Conservation (phyloP, 2,113 vertebrate species). For the Ictalurus furcatus region DNA sequence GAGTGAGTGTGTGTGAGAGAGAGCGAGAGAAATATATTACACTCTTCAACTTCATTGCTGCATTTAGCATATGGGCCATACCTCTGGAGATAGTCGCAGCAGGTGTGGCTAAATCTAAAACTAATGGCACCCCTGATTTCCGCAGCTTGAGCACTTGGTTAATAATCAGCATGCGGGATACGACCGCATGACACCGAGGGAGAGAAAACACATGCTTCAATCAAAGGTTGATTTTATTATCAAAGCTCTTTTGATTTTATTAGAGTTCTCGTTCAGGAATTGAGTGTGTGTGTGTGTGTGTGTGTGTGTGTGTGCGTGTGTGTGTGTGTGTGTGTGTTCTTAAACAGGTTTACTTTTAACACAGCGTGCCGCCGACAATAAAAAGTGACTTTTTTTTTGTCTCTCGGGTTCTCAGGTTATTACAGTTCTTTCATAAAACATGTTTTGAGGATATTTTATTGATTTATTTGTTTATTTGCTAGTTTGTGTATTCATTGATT, state of each 20-base stretch:
- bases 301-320: constrained; percentile 2
- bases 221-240: constrained; percentile 43
- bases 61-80: constrained; percentile 16
- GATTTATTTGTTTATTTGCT: neutral
- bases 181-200: neutral
- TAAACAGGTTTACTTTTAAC: neutral
- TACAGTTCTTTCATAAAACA: neutral
- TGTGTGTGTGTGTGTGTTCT: neutral
- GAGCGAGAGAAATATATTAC: neutral
- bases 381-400: neutral
- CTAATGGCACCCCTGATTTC: constrained; percentile 20
- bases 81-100: constrained; percentile 14
- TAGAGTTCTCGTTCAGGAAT: neutral
- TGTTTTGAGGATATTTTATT: neutral
- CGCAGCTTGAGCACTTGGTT: neutral
- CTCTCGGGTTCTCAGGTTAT: neutral
- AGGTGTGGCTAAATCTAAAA: neutral
- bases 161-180: constrained; percentile 25
- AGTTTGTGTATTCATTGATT: neutral
- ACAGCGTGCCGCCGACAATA: neutral
- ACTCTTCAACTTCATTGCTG: constrained; percentile 6
- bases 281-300: neutral
- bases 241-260: neutral
- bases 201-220: constrained; percentile 40
- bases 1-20: neutral